These are phyloP conservation scores for Harmothoe impar DNA, from an alignment of 2,888 invertebrate genomes.

Conservation along the genomic window DNA sequence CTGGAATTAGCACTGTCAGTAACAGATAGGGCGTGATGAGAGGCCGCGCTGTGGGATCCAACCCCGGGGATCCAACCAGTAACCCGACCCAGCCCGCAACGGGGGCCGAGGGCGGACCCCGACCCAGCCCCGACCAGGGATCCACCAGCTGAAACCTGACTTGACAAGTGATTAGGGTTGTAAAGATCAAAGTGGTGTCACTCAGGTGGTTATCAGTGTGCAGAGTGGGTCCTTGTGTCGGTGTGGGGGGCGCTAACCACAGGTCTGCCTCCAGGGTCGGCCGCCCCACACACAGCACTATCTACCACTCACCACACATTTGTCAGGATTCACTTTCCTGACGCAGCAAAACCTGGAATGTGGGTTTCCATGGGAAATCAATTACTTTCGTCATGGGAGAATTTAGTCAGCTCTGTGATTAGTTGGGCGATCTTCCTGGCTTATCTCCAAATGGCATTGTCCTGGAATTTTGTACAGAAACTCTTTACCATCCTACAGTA, in stretches of 20 bases:
- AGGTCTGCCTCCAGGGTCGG: no score
- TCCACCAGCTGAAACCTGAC: neutral
- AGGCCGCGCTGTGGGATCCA: neutral
- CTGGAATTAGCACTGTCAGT: neutral
- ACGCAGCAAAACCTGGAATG: neutral
- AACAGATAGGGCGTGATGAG: neutral
- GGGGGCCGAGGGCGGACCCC: neutral
- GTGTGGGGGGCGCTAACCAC: no score
- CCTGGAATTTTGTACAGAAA: no score
- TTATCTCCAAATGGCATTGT: no score
- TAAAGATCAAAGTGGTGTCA: conserved; percentile 6
- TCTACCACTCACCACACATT: neutral
- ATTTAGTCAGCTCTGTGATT: no score
- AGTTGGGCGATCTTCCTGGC: no score
- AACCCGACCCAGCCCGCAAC: neutral
- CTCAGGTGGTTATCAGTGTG: neutral
- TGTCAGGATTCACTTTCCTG: conserved; percentile 7
- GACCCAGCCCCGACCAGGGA: neutral
- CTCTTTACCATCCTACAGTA: no score
- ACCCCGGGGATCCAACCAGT: neutral
- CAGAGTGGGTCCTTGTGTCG: no score
- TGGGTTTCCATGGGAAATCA: conserved; percentile 10
- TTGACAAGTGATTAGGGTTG: conserved; percentile 21
- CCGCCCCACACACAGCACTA: no score
- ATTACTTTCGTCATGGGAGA: neutral